phyloP scores from a whole-genome alignment of 1,140 invertebrate genomes.

The Papilio dardanus region DNA sequence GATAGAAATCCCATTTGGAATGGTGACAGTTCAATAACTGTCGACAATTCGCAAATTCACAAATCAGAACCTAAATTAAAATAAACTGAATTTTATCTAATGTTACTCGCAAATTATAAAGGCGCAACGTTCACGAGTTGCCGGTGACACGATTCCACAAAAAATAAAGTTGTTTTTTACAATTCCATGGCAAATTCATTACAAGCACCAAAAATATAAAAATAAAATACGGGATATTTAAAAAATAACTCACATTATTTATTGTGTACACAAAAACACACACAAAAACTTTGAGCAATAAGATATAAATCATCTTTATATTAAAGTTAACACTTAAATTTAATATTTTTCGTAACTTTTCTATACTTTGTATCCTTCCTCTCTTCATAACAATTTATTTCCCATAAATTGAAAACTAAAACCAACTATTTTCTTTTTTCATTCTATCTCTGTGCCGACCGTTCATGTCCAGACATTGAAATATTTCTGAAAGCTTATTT shows the following conservation, averaged over 20 bases:
- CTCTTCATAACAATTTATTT: conserved; percentile 32
- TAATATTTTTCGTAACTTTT: conserved; percentile 45
- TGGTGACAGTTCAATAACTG: background rate
- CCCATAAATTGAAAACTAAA: conserved; percentile 50
- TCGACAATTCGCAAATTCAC: background rate
- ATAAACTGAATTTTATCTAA: background rate
- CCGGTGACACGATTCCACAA: too few species aligned
- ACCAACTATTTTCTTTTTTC: conserved; percentile 79
- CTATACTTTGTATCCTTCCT: background rate
- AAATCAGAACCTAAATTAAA: background rate
- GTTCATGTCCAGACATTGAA: conserved; percentile 70
- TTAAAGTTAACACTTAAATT: conserved; percentile 55
- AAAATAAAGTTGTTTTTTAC: too few species aligned
- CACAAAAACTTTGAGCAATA: conserved; percentile 74
- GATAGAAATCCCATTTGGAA: background rate
- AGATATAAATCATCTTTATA: conserved; percentile 49
- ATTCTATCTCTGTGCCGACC: conserved; percentile 67
- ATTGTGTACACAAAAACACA: conserved; percentile 53
- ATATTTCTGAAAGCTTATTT: conserved; percentile 71
- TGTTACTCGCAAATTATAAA: background rate
- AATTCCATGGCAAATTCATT: too few species aligned
- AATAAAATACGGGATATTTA: conserved; percentile 11
- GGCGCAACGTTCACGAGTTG: too few species aligned
- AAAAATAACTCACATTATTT: conserved; percentile 55
- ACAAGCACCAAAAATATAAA: background rate